Conservation (phyloP, 2,888 invertebrate genomes). For the Pycnomerus fuliginosus region DNA sequence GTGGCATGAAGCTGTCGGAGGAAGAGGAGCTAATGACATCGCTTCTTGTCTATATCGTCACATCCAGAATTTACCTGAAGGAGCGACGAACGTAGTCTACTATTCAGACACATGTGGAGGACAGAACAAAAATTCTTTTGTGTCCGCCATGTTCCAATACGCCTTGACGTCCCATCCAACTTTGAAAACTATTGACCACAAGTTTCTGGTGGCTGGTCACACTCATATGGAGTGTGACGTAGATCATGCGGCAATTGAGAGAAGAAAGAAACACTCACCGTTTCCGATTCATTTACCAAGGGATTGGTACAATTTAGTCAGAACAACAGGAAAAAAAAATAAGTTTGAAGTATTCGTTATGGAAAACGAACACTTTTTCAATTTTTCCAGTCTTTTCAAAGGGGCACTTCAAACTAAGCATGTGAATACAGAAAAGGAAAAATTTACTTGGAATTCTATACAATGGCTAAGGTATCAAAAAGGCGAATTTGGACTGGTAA, state of each 20-base stretch:
- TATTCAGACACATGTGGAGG: slow-evolving; percentile 38
- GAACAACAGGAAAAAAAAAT: slow-evolving; percentile 2
- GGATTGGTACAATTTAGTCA: too few relatives aligned
- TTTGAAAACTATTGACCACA: slow-evolving; percentile 7
- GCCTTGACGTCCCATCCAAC: neutral
- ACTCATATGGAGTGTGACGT: slow-evolving; percentile 17
- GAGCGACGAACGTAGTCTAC: slow-evolving; percentile 26
- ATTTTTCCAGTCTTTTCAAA: neutral
- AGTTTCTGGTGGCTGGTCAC: slow-evolving; percentile 13
- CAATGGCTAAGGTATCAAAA: neutral
- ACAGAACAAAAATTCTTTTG: slow-evolving; percentile 30
- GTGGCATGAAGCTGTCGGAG: slow-evolving; percentile 26
- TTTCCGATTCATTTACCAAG: too few relatives aligned
- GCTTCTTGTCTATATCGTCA: slow-evolving; percentile 23
- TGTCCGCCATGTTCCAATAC: slow-evolving; percentile 1
- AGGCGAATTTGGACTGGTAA: neutral
- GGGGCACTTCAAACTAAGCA: neutral
- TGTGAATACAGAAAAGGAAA: neutral
- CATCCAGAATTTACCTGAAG: slow-evolving; percentile 6
- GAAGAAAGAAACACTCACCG: slow-evolving; percentile 1
- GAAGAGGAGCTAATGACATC: slow-evolving; percentile 29
- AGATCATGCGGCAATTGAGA: slow-evolving; percentile 9
- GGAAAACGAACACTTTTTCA: neutral
- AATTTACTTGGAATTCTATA: neutral
- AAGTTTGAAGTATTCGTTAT: neutral